Conservation (phyloP, 2,888 invertebrate species). For the Leptopterna dolabrata region DNA sequence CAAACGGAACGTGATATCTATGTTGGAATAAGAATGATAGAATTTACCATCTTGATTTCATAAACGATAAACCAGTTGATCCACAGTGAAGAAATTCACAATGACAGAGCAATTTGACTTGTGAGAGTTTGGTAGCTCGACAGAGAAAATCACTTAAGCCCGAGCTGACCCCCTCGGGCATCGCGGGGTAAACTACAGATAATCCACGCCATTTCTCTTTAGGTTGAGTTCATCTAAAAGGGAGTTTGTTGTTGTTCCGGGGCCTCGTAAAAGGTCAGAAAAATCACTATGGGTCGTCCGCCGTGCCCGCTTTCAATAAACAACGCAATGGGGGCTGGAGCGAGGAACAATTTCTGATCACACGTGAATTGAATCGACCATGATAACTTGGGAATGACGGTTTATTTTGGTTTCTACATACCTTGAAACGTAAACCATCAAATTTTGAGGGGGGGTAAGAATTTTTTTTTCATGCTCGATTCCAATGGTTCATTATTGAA, state of each 20-base stretch:
- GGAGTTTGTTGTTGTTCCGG: not conserved
- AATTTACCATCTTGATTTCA: too few relatives aligned
- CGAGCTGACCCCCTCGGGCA: not conserved
- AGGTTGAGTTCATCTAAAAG: not conserved
- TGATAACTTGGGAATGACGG: not conserved
- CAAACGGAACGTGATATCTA: too few relatives aligned
- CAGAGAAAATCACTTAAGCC: constrained; percentile 1
- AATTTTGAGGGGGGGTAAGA: too few relatives aligned
- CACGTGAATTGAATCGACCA: not conserved
- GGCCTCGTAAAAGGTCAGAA: not conserved
- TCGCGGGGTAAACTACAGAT: not conserved
- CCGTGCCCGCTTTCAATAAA: not conserved
- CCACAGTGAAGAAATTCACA: not conserved
- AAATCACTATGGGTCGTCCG: not conserved
- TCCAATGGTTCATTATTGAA: too few relatives aligned
- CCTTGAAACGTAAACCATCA: too few relatives aligned
- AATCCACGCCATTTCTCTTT: not conserved
- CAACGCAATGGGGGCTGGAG: not conserved
- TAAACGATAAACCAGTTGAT: too few relatives aligned
- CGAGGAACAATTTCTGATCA: not conserved
- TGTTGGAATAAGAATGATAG: too few relatives aligned
- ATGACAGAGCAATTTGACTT: not conserved
- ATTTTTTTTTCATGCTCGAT: too few relatives aligned
- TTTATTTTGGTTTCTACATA: too few relatives aligned
- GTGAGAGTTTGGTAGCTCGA: not conserved